phyloP scores from a whole-genome alignment of 2,797 vertebrate genomes.

The Lepidocolaptes lacrymiger region DNA sequence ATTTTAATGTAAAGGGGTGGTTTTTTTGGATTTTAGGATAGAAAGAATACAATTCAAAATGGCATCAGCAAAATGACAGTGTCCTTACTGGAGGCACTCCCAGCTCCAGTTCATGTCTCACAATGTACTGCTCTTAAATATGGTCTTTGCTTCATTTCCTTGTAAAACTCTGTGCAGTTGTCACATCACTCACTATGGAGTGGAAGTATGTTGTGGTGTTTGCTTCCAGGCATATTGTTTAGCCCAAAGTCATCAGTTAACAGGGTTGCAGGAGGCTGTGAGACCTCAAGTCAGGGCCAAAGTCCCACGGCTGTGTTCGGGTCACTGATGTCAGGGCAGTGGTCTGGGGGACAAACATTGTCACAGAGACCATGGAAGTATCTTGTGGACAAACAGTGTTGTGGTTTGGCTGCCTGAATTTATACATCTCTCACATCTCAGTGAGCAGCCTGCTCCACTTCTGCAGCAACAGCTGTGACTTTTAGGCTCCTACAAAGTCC shows the following conservation, averaged over 20 bases:
- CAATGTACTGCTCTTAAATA: neutral
- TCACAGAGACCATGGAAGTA: neutral
- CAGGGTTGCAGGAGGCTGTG: neutral
- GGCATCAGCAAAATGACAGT: neutral
- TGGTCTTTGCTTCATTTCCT: neutral
- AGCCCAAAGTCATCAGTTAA: neutral
- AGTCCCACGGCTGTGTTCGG: no score
- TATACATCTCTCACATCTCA: neutral
- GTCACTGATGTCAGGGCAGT: neutral
- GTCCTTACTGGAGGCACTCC: neutral
- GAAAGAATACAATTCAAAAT: neutral
- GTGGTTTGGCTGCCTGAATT: neutral
- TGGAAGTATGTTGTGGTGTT: neutral
- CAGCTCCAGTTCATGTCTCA: neutral
- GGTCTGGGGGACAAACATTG: neutral
- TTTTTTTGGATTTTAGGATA: neutral
- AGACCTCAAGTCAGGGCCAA: neutral
- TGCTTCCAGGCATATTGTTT: neutral
- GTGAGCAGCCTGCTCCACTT: neutral
- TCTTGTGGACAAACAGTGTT: neutral
- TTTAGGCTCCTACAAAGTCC: neutral
- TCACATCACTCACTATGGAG: neutral
- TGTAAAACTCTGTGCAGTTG: accelerated
- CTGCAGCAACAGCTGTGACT: neutral
- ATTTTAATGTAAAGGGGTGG: neutral